Base-by-base conservation (phyloP, 64 coral and sea anemone species). In the Catalaphyllia jardinei region DNA sequence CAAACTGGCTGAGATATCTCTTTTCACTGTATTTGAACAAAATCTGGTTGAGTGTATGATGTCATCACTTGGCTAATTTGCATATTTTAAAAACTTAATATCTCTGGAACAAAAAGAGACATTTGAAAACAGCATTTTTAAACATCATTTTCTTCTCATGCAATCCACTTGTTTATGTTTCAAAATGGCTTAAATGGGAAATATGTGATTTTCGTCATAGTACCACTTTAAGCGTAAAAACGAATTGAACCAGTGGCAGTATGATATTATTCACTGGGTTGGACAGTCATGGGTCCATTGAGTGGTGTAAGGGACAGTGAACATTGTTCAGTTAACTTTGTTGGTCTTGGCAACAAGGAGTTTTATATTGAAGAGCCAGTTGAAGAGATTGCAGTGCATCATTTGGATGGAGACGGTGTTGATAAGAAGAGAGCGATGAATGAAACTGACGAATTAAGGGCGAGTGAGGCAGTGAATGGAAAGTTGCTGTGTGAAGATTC, bases 161-260 rank as follows among this genome's bases (percentile, higher is more conserved):
- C n/a, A n/a, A n/a, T n/a, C n/a, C n/a, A n/a, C n/a, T n/a, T n/a
- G n/a, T n/a, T n/a, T n/a, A n/a, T n/a, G n/a, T n/a, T n/a, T n/a
- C n/a, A n/a, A n/a, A n/a, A n/a, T n/a, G n/a, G n/a, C n/a, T n/a
- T n/a, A n/a, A n/a, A n/a, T n/a, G n/a, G n/a, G n/a, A n/a, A n/a
- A n/a, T n/a, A n/a, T n/a, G n/a, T n/a, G n/a, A n/a, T n/a, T n/a
- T n/a, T n/a, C n/a, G n/a, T n/a, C n/a, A n/a, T n/a, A n/a, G n/a
- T n/a, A n/a, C n/a, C n/a, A n/a, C n/a, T n/a, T n/a, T n/a, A n/a
- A n/a, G n/a, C n/a, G n/a, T n/a, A n/a, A n/a, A n/a, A n/a, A n/a
- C n/a, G n/a, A n/a, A n/a, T 72, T 85, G 72, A 79, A 52, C 77
- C 52, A 79, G 77, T 79, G 42, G 35, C 77, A 79, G 77, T 79